Base-by-base conservation (phyloP, 2,113 vertebrate species). In the Orthochromis indermauri region DNA sequence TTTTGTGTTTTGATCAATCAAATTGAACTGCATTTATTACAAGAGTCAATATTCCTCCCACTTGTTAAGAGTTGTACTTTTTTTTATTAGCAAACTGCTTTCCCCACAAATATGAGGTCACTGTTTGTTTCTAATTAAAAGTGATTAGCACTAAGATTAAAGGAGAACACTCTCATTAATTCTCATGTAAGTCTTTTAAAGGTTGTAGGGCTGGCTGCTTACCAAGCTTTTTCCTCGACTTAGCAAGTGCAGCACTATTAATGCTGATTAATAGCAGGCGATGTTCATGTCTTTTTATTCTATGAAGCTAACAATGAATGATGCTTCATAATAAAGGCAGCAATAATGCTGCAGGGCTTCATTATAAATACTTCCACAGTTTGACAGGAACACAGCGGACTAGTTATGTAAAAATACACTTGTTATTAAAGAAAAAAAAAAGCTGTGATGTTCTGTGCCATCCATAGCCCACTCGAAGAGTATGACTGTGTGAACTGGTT, bases 401-500 rank as follows among this genome's bases (percentile, higher is more conserved):
- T 42, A 61, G 40, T 84, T 83, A 51, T 71, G 73, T 87, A 91
- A 89, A 93, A 91, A 90, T 76, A 89, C 86, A 88, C 12, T 13
- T 76, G 68, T 73, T 83, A 49, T 73, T 26, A 53, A 84, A 59
- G 14, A 10, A 21, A 19, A 83, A 82, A 42, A 61, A 73, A 71
- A 42, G 37, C 21, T 11, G 76, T 82, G 47, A 54, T 80, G 59
- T 54, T 81, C 59, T 88, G 55, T 80, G 63, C 35, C 47, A 54
- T 88, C 87, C 26, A n/a, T 51, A 51, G 73, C 71, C 61, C 57
- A 82, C 54, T 85, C 59, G 7, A 63, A 81, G 86, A 37, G 37
- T 57, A 83, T 31, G 79, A 85, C 80, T 80, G 86, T 88, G 91
- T 93, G 90, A 94, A 93, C 82, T 59, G 63, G 45, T 89, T 86